phyloP scores from a whole-genome alignment of 2,797 vertebrate species.

The Gymnocypris eckloni region DNA sequence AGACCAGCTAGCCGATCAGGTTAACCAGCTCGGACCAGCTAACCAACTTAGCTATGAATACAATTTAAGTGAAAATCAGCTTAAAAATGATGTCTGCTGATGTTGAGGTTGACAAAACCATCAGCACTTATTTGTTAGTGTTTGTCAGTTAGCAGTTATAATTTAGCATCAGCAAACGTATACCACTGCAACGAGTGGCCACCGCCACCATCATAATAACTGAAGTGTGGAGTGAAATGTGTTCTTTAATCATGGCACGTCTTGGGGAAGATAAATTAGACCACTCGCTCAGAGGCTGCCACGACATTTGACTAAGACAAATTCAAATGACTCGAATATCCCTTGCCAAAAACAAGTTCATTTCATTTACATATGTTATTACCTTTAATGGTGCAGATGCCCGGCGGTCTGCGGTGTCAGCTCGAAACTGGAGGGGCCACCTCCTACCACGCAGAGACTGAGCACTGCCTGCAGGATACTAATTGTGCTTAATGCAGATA shows the following conservation, averaged over 20 bases:
- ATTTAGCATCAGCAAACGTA: background rate
- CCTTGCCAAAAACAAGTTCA: slow-evolving; percentile 43
- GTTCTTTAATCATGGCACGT: slow-evolving; percentile 41
- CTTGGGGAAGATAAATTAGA: slow-evolving; percentile 43
- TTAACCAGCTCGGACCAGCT: too few species aligned
- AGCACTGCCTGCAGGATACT: slow-evolving; percentile 47
- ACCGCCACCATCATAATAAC: slow-evolving; percentile 16
- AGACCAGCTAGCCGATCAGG: too few species aligned
- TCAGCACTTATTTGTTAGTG: background rate
- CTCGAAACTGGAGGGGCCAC: slow-evolving; percentile 40
- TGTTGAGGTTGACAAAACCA: background rate
- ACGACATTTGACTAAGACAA: slow-evolving; percentile 28
- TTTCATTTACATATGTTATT: slow-evolving; percentile 33
- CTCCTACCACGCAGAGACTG: slow-evolving; percentile 27
- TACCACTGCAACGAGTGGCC: background rate
- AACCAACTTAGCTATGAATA: too few species aligned
- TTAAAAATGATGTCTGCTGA: background rate
- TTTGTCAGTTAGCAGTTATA: background rate
- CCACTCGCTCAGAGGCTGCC: slow-evolving; percentile 30
- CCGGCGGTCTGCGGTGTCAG: slow-evolving; percentile 37
- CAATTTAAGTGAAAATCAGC: too few species aligned
- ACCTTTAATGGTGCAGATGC: slow-evolving; percentile 47
- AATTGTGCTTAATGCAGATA: slow-evolving; percentile 53
- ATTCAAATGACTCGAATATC: slow-evolving; percentile 43
- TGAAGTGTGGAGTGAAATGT: slow-evolving; percentile 14